A percentile compares a stretch with the other conserved stretches of the same genome.
Conservation (phyloP, 1,140 invertebrate species). For the Drosophila paulistorum region DNA sequence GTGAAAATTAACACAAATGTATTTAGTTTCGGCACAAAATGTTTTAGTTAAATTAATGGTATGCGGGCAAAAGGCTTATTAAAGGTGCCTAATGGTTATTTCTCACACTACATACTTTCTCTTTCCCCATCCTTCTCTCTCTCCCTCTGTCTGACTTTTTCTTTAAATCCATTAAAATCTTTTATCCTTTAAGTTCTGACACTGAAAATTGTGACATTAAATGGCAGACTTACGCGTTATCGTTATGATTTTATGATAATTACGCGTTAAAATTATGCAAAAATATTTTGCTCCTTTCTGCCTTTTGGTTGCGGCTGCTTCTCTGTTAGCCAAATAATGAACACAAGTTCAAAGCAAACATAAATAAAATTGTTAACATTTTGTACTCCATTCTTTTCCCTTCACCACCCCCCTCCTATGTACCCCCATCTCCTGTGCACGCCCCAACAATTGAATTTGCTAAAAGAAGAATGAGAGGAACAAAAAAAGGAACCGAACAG, state of each 20-base stretch:
- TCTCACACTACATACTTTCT: conserved; percentile 28
- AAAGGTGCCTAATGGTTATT: conserved; percentile 60
- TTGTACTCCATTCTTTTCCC: conserved; percentile 43
- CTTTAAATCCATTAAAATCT: conserved; percentile 12
- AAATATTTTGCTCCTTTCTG: conserved; percentile 32
- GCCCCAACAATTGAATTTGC: conserved; percentile 76
- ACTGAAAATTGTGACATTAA: conserved; percentile 20
- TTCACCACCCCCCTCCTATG: background rate
- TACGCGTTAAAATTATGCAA: conserved; percentile 23
- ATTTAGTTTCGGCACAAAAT: conserved; percentile 70
- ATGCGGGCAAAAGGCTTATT: conserved; percentile 24
- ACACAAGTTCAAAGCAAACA: conserved; percentile 79
- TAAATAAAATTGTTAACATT: conserved; percentile 82
- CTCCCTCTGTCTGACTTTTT: background rate
- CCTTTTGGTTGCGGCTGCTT: conserved; percentile 23
- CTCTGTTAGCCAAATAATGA: conserved; percentile 68
- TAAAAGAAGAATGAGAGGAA: conserved; percentile 17
- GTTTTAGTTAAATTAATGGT: conserved; percentile 55
- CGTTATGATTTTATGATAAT: too few relatives aligned
- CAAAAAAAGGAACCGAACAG: conserved; percentile 19
- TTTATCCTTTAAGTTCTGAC: conserved; percentile 32
- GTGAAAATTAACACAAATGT: conserved; percentile 77
- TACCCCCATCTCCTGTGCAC: conserved; percentile 21
- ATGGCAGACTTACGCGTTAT: conserved; percentile 8
- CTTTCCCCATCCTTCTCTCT: background rate